Evolutionary conservation across 2,113 vertebrate species (phyloP), one percentile per base, ranked within the genome.

Genomic region (Coregonus clupeaformis): DNA sequence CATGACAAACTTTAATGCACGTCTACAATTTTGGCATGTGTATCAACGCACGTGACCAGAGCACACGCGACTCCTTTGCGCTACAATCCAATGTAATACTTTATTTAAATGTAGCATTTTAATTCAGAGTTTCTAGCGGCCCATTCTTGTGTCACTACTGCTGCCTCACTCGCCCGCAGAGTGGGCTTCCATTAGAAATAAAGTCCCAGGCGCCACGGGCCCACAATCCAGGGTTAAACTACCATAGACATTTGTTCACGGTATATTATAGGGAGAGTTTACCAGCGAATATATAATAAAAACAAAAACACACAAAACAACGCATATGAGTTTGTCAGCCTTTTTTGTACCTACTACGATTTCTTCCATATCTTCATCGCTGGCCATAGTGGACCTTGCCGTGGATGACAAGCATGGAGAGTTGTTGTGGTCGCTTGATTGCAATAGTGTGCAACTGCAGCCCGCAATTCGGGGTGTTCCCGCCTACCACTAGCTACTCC

Each of bases 331-430:
- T 52, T 29, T 20, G 32, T 11, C 18, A 11, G 22, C 6, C 72
- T 85, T 97, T 96, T 96, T 92, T 96, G 95, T 71, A 98, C 94
- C 96, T 73, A n/a, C n/a, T n/a, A n/a, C n/a, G n/a, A n/a, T n/a
- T n/a, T n/a, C n/a, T n/a, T n/a, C n/a, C n/a, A n/a, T n/a, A n/a
- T n/a, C n/a, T n/a, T n/a, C n/a, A n/a, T n/a, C n/a, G n/a, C n/a
- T n/a, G n/a, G n/a, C n/a, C n/a, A n/a, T n/a, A n/a, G n/a, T n/a
- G n/a, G n/a, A n/a, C n/a, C n/a, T n/a, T n/a, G n/a, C n/a, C n/a
- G n/a, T n/a, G n/a, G n/a, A n/a, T n/a, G n/a, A n/a, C n/a, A n/a
- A n/a, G n/a, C 97, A 95, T 82, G 95, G 63, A 59, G 91, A 95
- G 36, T 97, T 96, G 75, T 97, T 96, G 89, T 95, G 97, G 78